Conservation (phyloP, 2,797 vertebrate genomes). For the Sebastes steindachneri region DNA sequence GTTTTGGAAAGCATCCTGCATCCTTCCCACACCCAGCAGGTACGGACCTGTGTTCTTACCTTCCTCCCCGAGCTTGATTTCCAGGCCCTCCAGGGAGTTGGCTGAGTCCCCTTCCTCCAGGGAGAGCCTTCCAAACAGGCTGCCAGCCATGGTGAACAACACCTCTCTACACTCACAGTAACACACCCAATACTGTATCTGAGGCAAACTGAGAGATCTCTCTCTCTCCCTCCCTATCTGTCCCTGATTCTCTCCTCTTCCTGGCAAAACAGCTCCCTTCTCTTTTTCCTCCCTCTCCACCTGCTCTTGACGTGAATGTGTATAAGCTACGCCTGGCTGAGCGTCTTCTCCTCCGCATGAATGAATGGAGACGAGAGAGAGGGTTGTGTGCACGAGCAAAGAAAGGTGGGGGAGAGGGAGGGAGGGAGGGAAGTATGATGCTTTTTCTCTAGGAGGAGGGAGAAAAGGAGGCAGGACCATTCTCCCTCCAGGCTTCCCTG, state of each 20-base stretch:
- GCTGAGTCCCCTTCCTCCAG: conserved; percentile 80
- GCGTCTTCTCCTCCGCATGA: conserved; percentile 67
- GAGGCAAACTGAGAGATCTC: conserved; percentile 44
- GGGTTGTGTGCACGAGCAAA: conserved; percentile 52
- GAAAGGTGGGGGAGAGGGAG: not conserved
- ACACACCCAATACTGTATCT: conserved; percentile 69
- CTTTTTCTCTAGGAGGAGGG: conserved; percentile 45
- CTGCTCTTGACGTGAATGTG: conserved; percentile 62
- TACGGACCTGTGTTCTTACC: conserved; percentile 67
- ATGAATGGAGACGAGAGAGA: conserved; percentile 69
- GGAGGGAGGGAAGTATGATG: conserved; percentile 52
- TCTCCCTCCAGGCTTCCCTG: conserved; percentile 49
- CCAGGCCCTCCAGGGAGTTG: conserved; percentile 80
- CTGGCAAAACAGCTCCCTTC: conserved; percentile 43
- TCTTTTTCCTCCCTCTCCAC: conserved; percentile 60
- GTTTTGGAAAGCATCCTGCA: not conserved
- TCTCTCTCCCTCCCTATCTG: conserved; percentile 20
- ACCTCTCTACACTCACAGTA: conserved; percentile 62
- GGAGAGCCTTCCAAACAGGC: conserved; percentile 80
- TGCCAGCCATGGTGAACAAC: conserved; percentile 79
- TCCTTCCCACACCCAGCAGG: conserved; percentile 9
- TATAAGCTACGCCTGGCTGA: conserved; percentile 77
- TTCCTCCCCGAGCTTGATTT: conserved; percentile 69
- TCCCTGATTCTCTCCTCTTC: conserved; percentile 36
- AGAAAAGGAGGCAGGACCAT: conserved; percentile 43